A percentile compares a stretch with the other conserved stretches of the same genome.
Evolutionary conservation across 2,888 invertebrate species (phyloP).

Genomic region (Lypha dubia): DNA sequence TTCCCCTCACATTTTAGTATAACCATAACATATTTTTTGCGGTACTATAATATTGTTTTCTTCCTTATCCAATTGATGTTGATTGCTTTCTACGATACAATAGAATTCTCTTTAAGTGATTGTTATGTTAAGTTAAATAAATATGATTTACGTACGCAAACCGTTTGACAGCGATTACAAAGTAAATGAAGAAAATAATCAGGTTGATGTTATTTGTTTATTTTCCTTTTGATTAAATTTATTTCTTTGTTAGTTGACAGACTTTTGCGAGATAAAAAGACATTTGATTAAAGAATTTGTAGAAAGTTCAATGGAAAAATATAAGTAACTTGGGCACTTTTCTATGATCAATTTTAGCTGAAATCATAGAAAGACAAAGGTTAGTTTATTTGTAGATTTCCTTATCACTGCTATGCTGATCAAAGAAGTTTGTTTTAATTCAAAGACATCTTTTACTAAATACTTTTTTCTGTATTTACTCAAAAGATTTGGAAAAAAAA

Average conservation of each 20-base stretch:
- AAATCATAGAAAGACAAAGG: too few relatives aligned
- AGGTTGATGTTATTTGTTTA: constrained; percentile 29
- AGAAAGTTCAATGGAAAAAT: not conserved
- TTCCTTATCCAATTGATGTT: not conserved
- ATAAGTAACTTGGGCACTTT: too few relatives aligned
- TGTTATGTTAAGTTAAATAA: constrained; percentile 36
- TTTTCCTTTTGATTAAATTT: not conserved
- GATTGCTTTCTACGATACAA: not conserved
- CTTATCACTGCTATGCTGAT: too few relatives aligned
- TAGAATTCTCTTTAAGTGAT: constrained; percentile 11
- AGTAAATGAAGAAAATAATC: constrained; percentile 34
- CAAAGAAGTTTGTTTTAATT: too few relatives aligned
- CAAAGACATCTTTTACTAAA: too few relatives aligned
- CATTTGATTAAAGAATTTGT: not conserved
- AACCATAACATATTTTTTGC: too few relatives aligned
- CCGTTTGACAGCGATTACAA: constrained; percentile 19
- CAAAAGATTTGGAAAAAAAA: too few relatives aligned
- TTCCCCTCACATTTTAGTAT: too few relatives aligned
- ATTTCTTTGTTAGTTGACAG: constrained; percentile 11
- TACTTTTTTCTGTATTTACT: too few relatives aligned
- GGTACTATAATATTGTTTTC: too few relatives aligned
- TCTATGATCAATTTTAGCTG: too few relatives aligned
- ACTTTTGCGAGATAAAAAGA: not conserved
- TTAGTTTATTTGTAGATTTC: too few relatives aligned
- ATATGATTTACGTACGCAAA: constrained; percentile 22